These are phyloP conservation scores for Lordiphosa collinella DNA, from an alignment of 1,140 invertebrate genomes.

Conservation along the genomic window DNA sequence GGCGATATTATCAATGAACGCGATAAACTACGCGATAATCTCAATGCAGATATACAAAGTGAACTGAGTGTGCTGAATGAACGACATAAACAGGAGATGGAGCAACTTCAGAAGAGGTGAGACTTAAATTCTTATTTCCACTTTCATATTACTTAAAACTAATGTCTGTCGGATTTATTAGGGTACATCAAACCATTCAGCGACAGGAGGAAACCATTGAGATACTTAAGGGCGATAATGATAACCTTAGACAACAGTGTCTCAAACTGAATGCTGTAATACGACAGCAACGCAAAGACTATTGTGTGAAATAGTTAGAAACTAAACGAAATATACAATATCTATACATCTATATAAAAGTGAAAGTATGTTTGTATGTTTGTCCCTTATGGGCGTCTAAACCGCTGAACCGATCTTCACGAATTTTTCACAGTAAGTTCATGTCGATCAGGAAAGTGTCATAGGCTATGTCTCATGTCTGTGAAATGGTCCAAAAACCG, in stretches of 20 bases:
- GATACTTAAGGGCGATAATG: conserved; percentile 85
- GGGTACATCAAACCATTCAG: conserved; percentile 88
- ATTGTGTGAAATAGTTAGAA: conserved; percentile 80
- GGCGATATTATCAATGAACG: conserved; percentile 80
- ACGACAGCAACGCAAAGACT: conserved; percentile 87
- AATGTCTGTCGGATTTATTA: conserved; percentile 38
- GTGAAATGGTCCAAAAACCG: no score
- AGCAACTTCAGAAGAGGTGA: conserved; percentile 79
- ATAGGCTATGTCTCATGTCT: no score
- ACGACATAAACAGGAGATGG: conserved; percentile 80
- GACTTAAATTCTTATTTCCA: neutral
- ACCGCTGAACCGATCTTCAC: no score
- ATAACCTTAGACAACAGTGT: conserved; percentile 85
- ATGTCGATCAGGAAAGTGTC: no score
- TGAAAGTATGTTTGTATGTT: no score
- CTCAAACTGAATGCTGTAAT: conserved; percentile 87
- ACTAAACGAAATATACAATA: neutral
- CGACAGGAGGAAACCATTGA: conserved; percentile 88
- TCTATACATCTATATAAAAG: no score
- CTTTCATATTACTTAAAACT: conserved; percentile 1
- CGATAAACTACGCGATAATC: conserved; percentile 80
- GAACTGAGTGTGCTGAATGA: conserved; percentile 79
- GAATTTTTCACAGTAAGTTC: no score
- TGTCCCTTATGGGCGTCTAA: no score
- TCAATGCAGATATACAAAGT: conserved; percentile 81